phyloP scores from a whole-genome alignment of 2,113 vertebrate species.

The Pantherophis guttatus region DNA sequence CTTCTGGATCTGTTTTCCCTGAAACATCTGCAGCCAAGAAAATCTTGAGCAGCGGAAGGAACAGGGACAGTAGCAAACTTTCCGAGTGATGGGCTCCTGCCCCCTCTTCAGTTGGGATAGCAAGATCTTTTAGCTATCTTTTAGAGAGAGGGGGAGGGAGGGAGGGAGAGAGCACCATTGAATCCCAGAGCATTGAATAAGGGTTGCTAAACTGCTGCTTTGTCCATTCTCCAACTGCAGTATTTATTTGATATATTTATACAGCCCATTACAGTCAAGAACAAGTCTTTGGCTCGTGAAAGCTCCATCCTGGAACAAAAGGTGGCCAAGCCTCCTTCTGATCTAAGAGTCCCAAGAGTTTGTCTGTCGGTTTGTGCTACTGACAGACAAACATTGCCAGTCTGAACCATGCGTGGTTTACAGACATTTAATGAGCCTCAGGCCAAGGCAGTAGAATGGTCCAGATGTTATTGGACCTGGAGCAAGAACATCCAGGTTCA shows the following conservation, averaged over 20 bases:
- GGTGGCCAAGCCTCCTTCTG: neutral
- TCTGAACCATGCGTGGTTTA: neutral
- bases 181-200: neutral
- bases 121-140: neutral
- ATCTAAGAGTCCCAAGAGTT: neutral
- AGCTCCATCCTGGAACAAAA: neutral
- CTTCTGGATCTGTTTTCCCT: neutral
- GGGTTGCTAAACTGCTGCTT: too few relatives aligned
- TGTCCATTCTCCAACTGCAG: neutral
- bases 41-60: neutral
- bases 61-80: neutral
- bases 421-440: neutral
- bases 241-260: neutral
- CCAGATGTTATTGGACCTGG: neutral
- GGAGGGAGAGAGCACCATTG: neutral
- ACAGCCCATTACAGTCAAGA: neutral
- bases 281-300: neutral
- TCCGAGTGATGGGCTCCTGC: too few relatives aligned
- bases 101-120: neutral
- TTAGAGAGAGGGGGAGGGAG: too few relatives aligned
- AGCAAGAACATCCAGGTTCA: neutral
- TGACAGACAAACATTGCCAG: neutral
- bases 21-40: neutral
- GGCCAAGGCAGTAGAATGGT: neutral
- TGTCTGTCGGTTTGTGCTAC: neutral